phyloP scores from a whole-genome alignment of 2,113 vertebrate species.

The Bos taurus region DNA sequence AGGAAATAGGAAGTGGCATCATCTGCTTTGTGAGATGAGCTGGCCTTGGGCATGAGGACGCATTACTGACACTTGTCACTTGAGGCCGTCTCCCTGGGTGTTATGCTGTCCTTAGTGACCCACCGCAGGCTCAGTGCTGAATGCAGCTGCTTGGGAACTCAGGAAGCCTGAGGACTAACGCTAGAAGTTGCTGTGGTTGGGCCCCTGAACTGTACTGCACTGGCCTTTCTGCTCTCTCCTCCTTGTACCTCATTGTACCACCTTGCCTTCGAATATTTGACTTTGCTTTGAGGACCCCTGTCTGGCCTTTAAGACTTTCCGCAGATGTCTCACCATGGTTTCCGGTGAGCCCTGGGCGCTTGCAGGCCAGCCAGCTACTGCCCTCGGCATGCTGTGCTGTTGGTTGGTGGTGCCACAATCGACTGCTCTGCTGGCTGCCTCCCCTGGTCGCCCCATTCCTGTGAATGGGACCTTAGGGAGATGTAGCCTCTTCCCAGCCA shows the following conservation, averaged over 20 bases:
- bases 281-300: neutral
- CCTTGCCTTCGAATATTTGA: neutral
- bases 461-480: neutral
- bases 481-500: neutral
- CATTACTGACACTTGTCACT: neutral
- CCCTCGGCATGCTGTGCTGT: neutral
- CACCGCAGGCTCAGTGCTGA: rapidly evolving
- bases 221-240: neutral
- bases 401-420: neutral
- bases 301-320: neutral
- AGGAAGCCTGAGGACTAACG: neutral
- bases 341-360: neutral
- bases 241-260: neutral
- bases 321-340: neutral
- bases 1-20: neutral
- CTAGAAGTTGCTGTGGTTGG: rapidly evolving
- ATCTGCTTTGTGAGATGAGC: neutral
- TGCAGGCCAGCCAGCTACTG: neutral
- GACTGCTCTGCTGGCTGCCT: neutral
- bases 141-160: neutral
- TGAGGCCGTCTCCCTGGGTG: neutral
- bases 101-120: neutral
- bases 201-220: neutral
- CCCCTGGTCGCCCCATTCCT: neutral
- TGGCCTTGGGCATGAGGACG: neutral